These are phyloP conservation scores for Penaeus indicus DNA, from an alignment of 1,140 invertebrate genomes.

Conservation along the genomic window DNA sequence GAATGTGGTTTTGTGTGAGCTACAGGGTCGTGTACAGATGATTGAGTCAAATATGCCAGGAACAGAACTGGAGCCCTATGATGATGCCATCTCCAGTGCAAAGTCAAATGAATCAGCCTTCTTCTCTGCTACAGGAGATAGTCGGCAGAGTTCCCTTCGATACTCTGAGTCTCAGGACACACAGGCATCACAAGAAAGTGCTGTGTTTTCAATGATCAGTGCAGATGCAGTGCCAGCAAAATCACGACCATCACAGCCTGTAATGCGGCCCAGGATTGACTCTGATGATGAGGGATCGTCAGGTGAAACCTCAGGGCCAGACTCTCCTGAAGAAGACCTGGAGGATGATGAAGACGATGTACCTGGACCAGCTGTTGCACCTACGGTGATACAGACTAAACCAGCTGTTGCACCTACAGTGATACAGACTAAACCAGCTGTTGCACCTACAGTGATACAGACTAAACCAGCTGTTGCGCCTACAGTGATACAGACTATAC, in stretches of 20 bases:
- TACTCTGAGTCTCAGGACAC: constrained; percentile 65
- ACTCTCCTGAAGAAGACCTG: constrained; percentile 81
- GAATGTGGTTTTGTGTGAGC: constrained; percentile 66
- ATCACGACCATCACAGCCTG: constrained; percentile 39
- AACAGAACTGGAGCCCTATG: constrained; percentile 57
- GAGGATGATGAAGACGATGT: constrained; percentile 78
- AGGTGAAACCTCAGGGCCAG: constrained; percentile 88
- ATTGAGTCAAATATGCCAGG: constrained; percentile 43
- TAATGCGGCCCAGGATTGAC: constrained; percentile 49
- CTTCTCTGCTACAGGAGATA: constrained; percentile 67
- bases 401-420: neutral
- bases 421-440: neutral
- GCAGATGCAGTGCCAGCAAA: constrained; percentile 43
- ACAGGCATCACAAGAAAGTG: constrained; percentile 44
- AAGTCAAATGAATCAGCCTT: constrained; percentile 68
- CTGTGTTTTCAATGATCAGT: constrained; percentile 33
- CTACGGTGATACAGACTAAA: neutral
- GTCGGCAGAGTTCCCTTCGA: constrained; percentile 66
- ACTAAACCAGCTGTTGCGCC: neutral
- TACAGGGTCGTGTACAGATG: constrained; percentile 65
- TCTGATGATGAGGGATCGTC: constrained; percentile 76
- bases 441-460: neutral
- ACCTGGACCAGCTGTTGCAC: constrained; percentile 2
- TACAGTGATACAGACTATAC: neutral
- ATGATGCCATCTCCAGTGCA: constrained; percentile 60